A percentile compares a stretch with the other conserved stretches of the same genome.
Evolutionary conservation across 2,888 invertebrate genomes (phyloP).

Genomic region (Psococerastis gibbosa): DNA sequence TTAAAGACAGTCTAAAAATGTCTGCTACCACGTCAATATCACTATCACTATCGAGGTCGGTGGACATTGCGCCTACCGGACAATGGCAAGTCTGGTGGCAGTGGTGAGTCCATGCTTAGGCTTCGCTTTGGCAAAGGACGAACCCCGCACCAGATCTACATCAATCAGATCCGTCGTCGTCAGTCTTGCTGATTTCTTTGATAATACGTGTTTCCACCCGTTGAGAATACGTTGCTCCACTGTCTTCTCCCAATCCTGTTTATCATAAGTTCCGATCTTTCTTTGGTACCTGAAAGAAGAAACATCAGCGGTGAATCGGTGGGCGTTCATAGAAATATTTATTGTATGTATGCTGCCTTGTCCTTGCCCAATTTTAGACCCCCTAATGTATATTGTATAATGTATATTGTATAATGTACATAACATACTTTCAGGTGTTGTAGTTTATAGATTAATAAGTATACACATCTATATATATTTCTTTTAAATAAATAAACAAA

Average conservation of each 20-base stretch:
- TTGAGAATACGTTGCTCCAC: slow-evolving; percentile 79
- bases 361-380: no score
- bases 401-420: no score
- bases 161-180: slow-evolving; percentile 90
- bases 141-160: slow-evolving; percentile 88
- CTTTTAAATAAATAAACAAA: not conserved
- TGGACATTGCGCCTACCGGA: slow-evolving; percentile 47
- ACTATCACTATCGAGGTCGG: no score
- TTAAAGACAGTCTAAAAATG: no score
- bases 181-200: slow-evolving; percentile 57
- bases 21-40: no score
- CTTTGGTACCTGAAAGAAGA: slow-evolving; percentile 70
- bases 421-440: no score
- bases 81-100: slow-evolving; percentile 63
- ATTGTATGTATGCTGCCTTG: no score
- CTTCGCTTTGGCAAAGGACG: slow-evolving; percentile 89
- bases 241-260: slow-evolving; percentile 92
- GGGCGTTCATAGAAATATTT: no score
- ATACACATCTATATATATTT: not conserved
- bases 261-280: slow-evolving; percentile 92
- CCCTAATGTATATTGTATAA: no score
- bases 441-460: not conserved
- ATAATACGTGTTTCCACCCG: slow-evolving; percentile 62
- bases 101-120: slow-evolving; percentile 79
- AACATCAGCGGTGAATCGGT: no score